Conservation (phyloP, 2,113 vertebrate species). For the Tauraco erythrolophus region DNA sequence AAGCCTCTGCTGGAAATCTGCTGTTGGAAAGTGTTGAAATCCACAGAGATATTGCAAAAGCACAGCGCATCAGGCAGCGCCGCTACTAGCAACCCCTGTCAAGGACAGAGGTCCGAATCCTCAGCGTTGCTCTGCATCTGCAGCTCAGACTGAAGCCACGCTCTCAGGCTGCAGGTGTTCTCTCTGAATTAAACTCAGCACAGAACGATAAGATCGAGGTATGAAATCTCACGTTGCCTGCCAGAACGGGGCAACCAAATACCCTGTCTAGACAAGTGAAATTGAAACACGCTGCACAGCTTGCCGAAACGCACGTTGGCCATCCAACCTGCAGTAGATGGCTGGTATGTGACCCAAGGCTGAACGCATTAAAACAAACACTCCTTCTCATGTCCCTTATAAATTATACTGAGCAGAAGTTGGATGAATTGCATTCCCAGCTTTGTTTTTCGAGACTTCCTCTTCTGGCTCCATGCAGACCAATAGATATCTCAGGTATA, state of each 20-base stretch:
- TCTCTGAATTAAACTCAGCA: slow-evolving; percentile 2
- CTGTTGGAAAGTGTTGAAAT: neutral
- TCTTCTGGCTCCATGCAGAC: neutral
- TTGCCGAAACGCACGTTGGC: neutral
- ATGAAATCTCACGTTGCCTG: slow-evolving; percentile 40
- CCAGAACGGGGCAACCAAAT: slow-evolving; percentile 38
- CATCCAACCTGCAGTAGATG: neutral
- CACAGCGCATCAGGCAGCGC: neutral
- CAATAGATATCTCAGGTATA: neutral
- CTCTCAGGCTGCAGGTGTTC: slow-evolving; percentile 34
- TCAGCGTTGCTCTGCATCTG: neutral
- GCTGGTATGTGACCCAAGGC: neutral
- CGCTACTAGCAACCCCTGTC: neutral
- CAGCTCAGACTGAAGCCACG: neutral
- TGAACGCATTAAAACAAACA: neutral
- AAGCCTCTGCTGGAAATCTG: neutral
- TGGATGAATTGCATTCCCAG: neutral
- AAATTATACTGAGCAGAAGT: neutral
- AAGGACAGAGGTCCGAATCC: neutral
- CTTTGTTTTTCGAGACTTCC: neutral
- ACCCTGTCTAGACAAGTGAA: slow-evolving; percentile 59
- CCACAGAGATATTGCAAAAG: neutral
- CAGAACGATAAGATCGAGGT: slow-evolving; percentile 17
- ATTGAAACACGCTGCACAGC: slow-evolving; percentile 33
- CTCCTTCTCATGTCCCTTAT: neutral